These are phyloP conservation scores for Hydrotaea cyrtoneurina DNA, from an alignment of 2,888 invertebrate species.

Conservation along the genomic window DNA sequence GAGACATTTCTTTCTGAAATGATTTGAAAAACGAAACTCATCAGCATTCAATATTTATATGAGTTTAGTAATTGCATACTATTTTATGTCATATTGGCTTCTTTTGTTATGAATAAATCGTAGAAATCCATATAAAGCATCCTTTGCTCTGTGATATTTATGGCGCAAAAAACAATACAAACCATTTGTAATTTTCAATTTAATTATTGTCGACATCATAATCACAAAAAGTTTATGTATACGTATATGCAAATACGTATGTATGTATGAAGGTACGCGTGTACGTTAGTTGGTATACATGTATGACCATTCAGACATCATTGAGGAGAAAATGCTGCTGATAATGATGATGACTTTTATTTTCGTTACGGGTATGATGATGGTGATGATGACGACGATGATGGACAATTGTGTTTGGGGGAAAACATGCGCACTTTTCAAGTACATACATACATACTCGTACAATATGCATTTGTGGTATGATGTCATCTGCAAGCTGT, in stretches of 20 bases:
- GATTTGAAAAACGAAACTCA: background rate
- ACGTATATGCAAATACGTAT: no score
- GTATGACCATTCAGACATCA: conserved; percentile 9
- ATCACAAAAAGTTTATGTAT: background rate
- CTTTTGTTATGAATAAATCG: background rate
- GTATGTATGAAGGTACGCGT: no score
- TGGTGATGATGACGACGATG: conserved; percentile 45
- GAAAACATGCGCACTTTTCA: conserved; percentile 71
- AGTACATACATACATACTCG: conserved; percentile 53
- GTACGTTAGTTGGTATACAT: background rate
- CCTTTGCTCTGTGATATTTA: conserved; percentile 46
- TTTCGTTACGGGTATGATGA: conserved; percentile 33
- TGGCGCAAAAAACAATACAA: conserved; percentile 46
- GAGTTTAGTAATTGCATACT: background rate
- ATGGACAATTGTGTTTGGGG: conserved; percentile 28
- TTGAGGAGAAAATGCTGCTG: conserved; percentile 15
- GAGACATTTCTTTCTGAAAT: background rate
- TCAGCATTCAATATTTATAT: background rate
- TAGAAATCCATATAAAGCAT: conserved; percentile 24
- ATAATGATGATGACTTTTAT: background rate
- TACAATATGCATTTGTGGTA: conserved; percentile 52
- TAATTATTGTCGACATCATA: background rate
- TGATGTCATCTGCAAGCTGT: conserved; percentile 74
- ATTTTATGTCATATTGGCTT: background rate
- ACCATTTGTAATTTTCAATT: conserved; percentile 27